Conservation (phyloP, 1,140 invertebrate species). For the Conus betulinus region DNA sequence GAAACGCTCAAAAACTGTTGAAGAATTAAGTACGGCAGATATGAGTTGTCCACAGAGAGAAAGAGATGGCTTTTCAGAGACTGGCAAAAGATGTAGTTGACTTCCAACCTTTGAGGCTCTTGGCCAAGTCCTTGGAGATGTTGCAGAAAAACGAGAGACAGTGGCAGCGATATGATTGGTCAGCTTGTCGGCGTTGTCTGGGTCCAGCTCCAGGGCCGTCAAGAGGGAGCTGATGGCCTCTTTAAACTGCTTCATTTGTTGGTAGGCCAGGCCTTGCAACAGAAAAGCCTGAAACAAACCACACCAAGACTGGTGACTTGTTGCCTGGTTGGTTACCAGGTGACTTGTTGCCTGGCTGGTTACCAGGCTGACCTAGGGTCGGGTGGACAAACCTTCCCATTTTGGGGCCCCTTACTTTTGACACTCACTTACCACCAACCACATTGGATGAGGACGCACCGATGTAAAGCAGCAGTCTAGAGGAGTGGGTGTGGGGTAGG, state of each 20-base stretch:
- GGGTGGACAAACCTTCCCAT: too few species aligned
- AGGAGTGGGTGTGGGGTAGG: too few species aligned
- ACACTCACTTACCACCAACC: too few species aligned
- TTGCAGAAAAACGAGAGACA: slow-evolving; percentile 59
- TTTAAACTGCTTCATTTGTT: slow-evolving; percentile 58
- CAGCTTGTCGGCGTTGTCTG: slow-evolving; percentile 61
- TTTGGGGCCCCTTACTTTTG: too few species aligned
- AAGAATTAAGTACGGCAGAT: too few species aligned
- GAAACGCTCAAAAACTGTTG: too few species aligned
- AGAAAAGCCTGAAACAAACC: slow-evolving; percentile 60
- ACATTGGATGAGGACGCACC: too few species aligned
- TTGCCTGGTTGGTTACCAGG: slow-evolving; percentile 56
- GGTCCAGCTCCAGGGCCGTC: slow-evolving; percentile 67
- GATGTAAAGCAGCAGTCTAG: too few species aligned
- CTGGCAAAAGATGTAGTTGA: not conserved
- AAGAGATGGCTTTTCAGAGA: too few species aligned
- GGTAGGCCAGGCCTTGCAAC: slow-evolving; percentile 58
- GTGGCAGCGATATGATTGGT: slow-evolving; percentile 64
- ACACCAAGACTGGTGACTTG: not conserved
- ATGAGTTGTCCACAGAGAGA: too few species aligned
- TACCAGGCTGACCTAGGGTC: too few species aligned
- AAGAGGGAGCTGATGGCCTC: slow-evolving; percentile 64
- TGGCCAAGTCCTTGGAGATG: slow-evolving; percentile 51
- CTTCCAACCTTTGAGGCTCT: slow-evolving; percentile 59
- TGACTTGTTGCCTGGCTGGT: too few species aligned